A percentile compares a stretch with the other conserved stretches of the same genome.
phyloP scores from a whole-genome alignment of 92 coral and sea anemone species.

The Diadumene lineata region DNA sequence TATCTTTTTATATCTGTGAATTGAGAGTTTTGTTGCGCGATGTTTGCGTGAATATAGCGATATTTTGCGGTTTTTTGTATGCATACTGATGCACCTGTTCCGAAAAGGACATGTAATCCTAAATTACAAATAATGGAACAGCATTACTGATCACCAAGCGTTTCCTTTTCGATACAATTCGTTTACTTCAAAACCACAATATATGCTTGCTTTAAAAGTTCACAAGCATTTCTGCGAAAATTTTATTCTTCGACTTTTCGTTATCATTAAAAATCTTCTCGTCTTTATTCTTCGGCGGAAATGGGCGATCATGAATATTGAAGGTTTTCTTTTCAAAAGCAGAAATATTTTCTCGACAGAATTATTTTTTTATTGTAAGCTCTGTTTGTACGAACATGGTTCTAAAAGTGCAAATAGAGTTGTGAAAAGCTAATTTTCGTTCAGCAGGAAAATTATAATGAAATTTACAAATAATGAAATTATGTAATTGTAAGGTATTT shows the following conservation, averaged over 20 bases:
- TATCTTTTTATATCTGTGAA: background rate
- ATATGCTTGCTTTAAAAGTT: background rate
- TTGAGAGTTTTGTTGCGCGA: conserved; percentile 5
- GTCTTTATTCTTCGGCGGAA: background rate
- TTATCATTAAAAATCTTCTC: background rate
- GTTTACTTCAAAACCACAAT: background rate
- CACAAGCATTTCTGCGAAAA: background rate
- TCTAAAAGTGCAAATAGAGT: background rate
- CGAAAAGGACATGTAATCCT: conserved; percentile 5
- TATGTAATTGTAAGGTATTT: background rate
- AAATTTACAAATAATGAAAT: background rate
- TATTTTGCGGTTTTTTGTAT: background rate
- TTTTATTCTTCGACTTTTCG: background rate
- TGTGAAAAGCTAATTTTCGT: too few relatives aligned
- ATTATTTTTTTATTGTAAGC: background rate
- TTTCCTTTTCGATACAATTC: background rate
- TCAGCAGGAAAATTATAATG: background rate
- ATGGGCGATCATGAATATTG: conserved; percentile 14
- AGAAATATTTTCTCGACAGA: background rate
- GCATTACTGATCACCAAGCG: conserved; percentile 6
- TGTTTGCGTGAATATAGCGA: background rate
- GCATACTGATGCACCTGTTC: conserved; percentile 3
- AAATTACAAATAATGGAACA: conserved; percentile 23
- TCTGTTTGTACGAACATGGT: background rate
- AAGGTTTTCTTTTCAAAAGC: background rate